Percentiles rank a stretch among this genome's conserved stretches.
Conservation (phyloP, 2,113 vertebrate species). For the Megaceryle maxima region DNA sequence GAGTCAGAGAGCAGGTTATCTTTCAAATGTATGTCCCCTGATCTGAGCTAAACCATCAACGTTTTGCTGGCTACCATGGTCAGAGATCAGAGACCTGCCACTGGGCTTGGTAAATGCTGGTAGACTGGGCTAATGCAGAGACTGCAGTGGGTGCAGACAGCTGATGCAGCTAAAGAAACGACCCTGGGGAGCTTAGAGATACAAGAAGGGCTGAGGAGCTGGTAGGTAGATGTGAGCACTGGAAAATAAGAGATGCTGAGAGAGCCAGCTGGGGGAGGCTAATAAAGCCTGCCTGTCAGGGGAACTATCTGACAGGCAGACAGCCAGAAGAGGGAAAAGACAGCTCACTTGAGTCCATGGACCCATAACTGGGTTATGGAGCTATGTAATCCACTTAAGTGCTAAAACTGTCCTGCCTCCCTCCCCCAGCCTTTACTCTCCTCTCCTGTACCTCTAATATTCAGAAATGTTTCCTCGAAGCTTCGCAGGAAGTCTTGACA, state of each 20-base stretch:
- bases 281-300: slow-evolving; percentile 59
- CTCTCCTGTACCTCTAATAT: slow-evolving; percentile 44
- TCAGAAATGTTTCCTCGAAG: slow-evolving; percentile 54
- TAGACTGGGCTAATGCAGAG: neutral
- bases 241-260: slow-evolving; percentile 46
- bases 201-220: neutral
- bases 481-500: slow-evolving; percentile 55
- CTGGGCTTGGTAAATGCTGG: neutral
- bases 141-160: neutral
- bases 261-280: slow-evolving; percentile 37
- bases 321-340: slow-evolving; percentile 52
- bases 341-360: slow-evolving; percentile 3
- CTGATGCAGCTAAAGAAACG: slow-evolving; percentile 1
- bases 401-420: slow-evolving; percentile 53
- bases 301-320: slow-evolving; percentile 61
- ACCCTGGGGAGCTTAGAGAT: neutral
- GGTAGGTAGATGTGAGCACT: neutral
- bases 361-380: slow-evolving; percentile 67
- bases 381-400: slow-evolving; percentile 73
- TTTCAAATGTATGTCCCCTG: neutral
- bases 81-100: neutral
- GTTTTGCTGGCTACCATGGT: neutral
- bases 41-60: neutral
- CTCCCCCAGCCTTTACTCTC: slow-evolving; percentile 51
- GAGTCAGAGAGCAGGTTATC: neutral